Conservation (phyloP, 2,797 vertebrate genomes). For the Thalassophryne amazonica region DNA sequence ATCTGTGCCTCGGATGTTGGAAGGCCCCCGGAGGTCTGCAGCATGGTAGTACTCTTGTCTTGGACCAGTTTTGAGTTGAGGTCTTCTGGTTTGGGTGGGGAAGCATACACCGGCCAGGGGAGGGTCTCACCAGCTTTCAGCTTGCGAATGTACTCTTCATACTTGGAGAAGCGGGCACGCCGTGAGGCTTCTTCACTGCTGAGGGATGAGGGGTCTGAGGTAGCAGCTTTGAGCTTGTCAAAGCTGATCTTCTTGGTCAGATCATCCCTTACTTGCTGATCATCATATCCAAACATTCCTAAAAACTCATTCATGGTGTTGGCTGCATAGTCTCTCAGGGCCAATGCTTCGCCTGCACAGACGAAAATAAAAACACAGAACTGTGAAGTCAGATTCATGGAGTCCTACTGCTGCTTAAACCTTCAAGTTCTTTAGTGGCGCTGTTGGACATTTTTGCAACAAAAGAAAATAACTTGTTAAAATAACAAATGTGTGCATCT, state of each 20-base stretch:
- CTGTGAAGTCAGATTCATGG: neutral
- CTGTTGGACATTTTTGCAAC: neutral
- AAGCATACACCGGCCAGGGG: slow-evolving; percentile 85
- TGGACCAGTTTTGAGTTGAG: slow-evolving; percentile 80
- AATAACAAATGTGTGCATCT: neutral
- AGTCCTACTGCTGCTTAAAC: neutral
- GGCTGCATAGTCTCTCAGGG: slow-evolving; percentile 93
- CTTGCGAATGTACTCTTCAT: slow-evolving; percentile 98
- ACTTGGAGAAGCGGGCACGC: slow-evolving; percentile 95
- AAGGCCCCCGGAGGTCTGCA: slow-evolving; percentile 75
- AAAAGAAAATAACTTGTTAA: neutral
- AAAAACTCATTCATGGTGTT: slow-evolving; percentile 98
- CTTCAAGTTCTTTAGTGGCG: neutral
- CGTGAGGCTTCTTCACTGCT: slow-evolving; percentile 87
- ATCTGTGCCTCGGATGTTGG: slow-evolving; percentile 77
- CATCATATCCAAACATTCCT: slow-evolving; percentile 96
- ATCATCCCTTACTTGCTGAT: slow-evolving; percentile 95
- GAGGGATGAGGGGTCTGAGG: slow-evolving; percentile 84
- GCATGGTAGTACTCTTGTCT: slow-evolving; percentile 79
- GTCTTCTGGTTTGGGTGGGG: slow-evolving; percentile 84
- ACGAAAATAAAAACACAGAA: slow-evolving; percentile 34
- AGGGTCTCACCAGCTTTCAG: slow-evolving; percentile 94
- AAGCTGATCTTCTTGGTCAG: slow-evolving; percentile 97
- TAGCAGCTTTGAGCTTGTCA: slow-evolving; percentile 90
- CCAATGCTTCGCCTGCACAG: slow-evolving; percentile 87